Evolutionary conservation across 2,888 invertebrate genomes (phyloP).

Genomic region (Chaitophorus viminalis): DNA sequence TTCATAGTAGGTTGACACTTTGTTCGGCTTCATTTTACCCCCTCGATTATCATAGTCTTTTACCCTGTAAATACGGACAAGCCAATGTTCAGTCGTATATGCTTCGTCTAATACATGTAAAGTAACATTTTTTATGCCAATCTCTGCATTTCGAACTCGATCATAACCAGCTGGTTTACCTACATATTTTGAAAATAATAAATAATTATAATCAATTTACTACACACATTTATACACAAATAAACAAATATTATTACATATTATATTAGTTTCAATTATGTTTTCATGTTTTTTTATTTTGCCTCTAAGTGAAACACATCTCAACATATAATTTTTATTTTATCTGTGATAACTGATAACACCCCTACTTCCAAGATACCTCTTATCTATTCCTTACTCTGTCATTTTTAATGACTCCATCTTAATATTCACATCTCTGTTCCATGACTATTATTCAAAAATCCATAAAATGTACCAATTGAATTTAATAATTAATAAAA

Average conservation of each 20-base stretch:
- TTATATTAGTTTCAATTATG: background rate
- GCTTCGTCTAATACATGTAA: conserved; percentile 98
- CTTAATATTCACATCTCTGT: too few relatives aligned
- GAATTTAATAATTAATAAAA: background rate
- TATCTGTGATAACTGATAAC: too few relatives aligned
- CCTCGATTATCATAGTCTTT: conserved; percentile 93
- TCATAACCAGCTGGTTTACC: conserved; percentile 96
- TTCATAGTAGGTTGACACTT: conserved; percentile 51
- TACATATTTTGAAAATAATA: conserved; percentile 65
- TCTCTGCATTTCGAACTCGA: conserved; percentile 95
- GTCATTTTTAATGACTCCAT: too few relatives aligned
- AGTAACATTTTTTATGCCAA: conserved; percentile 98
- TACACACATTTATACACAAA: background rate
- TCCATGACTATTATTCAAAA: too few relatives aligned
- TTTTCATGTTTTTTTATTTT: too few relatives aligned
- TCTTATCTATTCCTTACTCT: too few relatives aligned
- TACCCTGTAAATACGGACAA: conserved; percentile 97
- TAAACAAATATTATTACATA: background rate
- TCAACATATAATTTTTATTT: too few relatives aligned
- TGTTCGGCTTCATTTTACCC: conserved; percentile 58
- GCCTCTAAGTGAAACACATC: too few relatives aligned
- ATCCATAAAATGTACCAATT: background rate
- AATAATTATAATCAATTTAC: background rate
- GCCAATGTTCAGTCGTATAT: conserved; percentile 99
- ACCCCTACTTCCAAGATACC: too few relatives aligned